Evolutionary conservation across 2,797 vertebrate species (phyloP).

Genomic region (Atherinosoma microstoma): DNA sequence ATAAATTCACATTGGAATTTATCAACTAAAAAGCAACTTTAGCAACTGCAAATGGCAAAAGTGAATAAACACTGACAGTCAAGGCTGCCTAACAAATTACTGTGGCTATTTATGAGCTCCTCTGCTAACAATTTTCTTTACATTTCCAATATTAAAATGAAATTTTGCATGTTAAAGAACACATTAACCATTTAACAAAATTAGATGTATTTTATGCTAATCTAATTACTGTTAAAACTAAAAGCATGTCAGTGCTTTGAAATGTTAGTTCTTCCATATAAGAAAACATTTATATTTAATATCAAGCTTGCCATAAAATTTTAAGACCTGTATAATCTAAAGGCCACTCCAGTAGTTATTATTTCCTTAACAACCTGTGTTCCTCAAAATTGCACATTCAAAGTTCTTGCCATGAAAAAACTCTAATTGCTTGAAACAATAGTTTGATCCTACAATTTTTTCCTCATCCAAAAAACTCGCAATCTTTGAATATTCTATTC

Average conservation of each 20-base stretch:
- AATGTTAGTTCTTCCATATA: background rate
- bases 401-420: too few species aligned
- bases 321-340: background rate
- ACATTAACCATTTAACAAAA: background rate
- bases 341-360: background rate
- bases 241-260: background rate
- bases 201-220: background rate
- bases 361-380: too few species aligned
- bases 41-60: slow-evolving; percentile 31
- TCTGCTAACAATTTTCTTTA: slow-evolving; percentile 1
- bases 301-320: background rate
- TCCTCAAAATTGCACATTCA: too few species aligned
- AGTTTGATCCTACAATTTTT: too few species aligned
- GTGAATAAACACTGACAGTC: slow-evolving; percentile 4
- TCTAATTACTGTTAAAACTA: background rate
- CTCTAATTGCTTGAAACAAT: too few species aligned
- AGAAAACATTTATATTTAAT: background rate
- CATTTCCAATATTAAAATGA: background rate
- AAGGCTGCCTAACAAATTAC: slow-evolving; percentile 31
- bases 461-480: too few species aligned
- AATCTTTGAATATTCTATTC: too few species aligned
- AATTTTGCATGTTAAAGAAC: background rate
- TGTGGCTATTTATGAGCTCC: slow-evolving; percentile 30
- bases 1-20: slow-evolving; percentile 45
- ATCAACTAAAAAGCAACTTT: slow-evolving; percentile 3